Base-by-base conservation (phyloP, 2,797 vertebrate genomes). In the Helostoma temminkii region DNA sequence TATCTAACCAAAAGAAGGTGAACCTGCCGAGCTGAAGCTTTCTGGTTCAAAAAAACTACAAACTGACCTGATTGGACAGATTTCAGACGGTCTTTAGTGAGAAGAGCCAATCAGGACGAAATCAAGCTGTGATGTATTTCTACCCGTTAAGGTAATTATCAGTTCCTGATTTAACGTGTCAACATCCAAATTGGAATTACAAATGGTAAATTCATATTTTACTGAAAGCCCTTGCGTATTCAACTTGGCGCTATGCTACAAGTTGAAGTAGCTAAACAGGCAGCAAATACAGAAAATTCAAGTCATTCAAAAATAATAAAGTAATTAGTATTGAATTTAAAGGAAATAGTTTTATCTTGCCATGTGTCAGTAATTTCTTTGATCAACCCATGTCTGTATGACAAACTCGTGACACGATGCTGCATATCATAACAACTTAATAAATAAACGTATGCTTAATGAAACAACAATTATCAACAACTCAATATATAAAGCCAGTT, bases 41-140 rank as follows among this genome's bases (percentile, higher is more conserved):
- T 30, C 30, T n/a, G 34, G 28, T 53, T 55, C 22, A 25, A 69
- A 46, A 60, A 41, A 54, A 18, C 30, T 14, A 39, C 49, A 50
- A 53, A 41, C 43, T 61, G 69, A 70, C 74, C 71, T 58, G 68
- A 64, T 42, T 74, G 82, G 76, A 79, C 45, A 22, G 28, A 60
- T 62, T 76, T 72, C 46, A 76, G 25, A 41, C 21, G 24, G 4
- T 25, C 18, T 25, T 45, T 22, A 47, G 61, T 1, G 6, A 59
- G 26, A 30, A 3, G 34, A 66, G 63, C 74, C 73, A 75, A 78
- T 75, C 63, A 78, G 74, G 63, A 61, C 25, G 4, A 41, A 57
- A 49, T 53, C 41, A 53, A 71, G 63, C 58, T 68, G 63, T 60
- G 59, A 49, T 71, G n/a, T 4, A 28, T 48, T 64, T 16, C 12